These are phyloP conservation scores for Numida meleagris DNA, from an alignment of 2,113 vertebrate genomes.

Conservation along the genomic window DNA sequence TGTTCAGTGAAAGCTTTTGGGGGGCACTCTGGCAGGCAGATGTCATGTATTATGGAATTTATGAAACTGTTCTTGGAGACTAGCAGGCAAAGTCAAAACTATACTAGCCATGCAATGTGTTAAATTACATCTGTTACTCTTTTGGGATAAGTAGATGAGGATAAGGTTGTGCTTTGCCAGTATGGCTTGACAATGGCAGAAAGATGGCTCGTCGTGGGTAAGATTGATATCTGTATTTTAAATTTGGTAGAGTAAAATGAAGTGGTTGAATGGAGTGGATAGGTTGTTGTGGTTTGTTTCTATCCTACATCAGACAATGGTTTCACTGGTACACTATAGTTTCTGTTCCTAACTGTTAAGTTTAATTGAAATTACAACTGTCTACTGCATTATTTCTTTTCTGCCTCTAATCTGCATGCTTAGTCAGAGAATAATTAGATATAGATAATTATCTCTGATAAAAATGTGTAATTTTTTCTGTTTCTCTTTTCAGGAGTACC, in stretches of 20 bases:
- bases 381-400: not conserved
- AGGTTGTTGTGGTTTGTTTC: rapidly evolving
- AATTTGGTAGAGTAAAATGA: not conserved
- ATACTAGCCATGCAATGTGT: not conserved
- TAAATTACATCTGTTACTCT: not conserved
- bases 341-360: not conserved
- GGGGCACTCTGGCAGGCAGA: not conserved
- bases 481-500: slow-evolving; percentile 88
- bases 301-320: rapidly evolving
- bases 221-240: not conserved
- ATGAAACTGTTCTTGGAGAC: not conserved
- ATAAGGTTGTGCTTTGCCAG: rapidly evolving
- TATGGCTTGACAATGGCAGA: not conserved
- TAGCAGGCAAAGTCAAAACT: not conserved
- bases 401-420: not conserved
- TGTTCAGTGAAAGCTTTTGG: not conserved
- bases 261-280: not conserved
- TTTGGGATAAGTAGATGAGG: not conserved
- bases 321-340: not conserved
- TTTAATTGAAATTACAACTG: not conserved
- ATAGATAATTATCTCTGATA: not conserved
- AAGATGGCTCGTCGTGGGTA: not conserved
- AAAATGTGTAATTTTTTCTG: not conserved
- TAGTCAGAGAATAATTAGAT: not conserved
- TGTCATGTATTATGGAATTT: not conserved